A percentile compares a stretch with the other conserved stretches of the same genome.
phyloP scores from a whole-genome alignment of 1,140 invertebrate genomes.

The Maniola jurtina region DNA sequence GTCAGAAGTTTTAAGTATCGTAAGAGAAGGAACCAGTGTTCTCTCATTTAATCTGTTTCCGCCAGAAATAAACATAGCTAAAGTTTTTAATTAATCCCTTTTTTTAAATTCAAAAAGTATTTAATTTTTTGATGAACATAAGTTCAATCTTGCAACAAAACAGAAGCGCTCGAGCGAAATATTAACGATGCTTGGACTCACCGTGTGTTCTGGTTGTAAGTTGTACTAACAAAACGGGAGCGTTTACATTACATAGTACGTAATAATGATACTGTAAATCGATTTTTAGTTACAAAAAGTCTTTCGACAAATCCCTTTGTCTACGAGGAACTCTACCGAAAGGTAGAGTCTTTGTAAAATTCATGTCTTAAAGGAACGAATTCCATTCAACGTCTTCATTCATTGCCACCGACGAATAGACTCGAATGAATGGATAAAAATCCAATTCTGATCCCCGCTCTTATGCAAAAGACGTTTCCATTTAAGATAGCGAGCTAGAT shows the following conservation, averaged over 20 bases:
- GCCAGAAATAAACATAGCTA: neutral
- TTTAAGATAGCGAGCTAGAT: slow-evolving; percentile 54
- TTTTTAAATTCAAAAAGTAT: neutral
- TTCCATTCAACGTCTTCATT: slow-evolving; percentile 20
- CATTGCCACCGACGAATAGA: slow-evolving; percentile 31
- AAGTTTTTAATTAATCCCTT: neutral
- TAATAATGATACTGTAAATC: too few relatives aligned
- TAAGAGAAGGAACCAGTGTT: too few relatives aligned
- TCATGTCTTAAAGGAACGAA: slow-evolving; percentile 5
- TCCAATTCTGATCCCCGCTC: slow-evolving; percentile 49
- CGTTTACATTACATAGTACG: too few relatives aligned
- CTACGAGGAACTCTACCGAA: neutral
- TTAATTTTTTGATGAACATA: neutral
- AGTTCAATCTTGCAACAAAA: neutral
- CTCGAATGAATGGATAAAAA: slow-evolving; percentile 52
- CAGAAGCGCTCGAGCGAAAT: neutral
- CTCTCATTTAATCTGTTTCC: too few relatives aligned
- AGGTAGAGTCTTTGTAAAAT: slow-evolving; percentile 1
- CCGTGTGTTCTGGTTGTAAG: neutral
- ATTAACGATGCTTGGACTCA: neutral
- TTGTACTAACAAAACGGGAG: neutral
- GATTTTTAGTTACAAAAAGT: neutral
- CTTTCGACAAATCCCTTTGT: slow-evolving; percentile 6
- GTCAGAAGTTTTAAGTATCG: too few relatives aligned
- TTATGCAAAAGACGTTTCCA: slow-evolving; percentile 53